Conservation (phyloP, 2,113 vertebrate genomes). For the Ophiodon elongatus region DNA sequence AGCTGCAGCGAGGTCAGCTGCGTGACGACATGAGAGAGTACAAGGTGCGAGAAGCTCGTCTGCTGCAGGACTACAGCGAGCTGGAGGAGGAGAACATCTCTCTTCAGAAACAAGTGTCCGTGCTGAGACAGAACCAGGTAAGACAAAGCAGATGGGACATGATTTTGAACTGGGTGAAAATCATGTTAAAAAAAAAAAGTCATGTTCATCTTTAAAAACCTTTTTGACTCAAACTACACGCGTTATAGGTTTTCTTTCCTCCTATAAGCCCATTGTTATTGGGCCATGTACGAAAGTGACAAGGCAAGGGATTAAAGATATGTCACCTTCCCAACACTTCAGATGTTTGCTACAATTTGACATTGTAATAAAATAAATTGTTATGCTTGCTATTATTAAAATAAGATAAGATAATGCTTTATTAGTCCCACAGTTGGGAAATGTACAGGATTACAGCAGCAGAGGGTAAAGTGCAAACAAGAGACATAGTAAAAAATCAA, state of each 20-base stretch:
- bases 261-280: not conserved
- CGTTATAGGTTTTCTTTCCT: not conserved
- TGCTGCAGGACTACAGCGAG: slow-evolving; percentile 97
- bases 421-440: no score
- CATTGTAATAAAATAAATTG: not conserved
- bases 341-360: not conserved
- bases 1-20: slow-evolving; percentile 92
- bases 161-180: not conserved
- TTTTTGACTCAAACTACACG: not conserved
- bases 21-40: slow-evolving; percentile 97
- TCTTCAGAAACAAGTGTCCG: slow-evolving; percentile 97
- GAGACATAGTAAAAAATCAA: no score
- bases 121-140: slow-evolving; percentile 95
- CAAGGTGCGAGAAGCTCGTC: slow-evolving; percentile 94
- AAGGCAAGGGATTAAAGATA: not conserved
- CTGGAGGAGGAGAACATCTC: slow-evolving; percentile 99
- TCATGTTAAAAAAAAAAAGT: no score
- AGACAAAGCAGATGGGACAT: slow-evolving; percentile 33
- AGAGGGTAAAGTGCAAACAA: no score
- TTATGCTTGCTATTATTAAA: not conserved
- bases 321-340: not conserved
- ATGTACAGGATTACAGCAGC: no score
- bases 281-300: not conserved
- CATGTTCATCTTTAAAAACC: not conserved
- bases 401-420: no score